Conservation (phyloP, 1,140 invertebrate genomes). For the Calliopsis andreniformis region DNA sequence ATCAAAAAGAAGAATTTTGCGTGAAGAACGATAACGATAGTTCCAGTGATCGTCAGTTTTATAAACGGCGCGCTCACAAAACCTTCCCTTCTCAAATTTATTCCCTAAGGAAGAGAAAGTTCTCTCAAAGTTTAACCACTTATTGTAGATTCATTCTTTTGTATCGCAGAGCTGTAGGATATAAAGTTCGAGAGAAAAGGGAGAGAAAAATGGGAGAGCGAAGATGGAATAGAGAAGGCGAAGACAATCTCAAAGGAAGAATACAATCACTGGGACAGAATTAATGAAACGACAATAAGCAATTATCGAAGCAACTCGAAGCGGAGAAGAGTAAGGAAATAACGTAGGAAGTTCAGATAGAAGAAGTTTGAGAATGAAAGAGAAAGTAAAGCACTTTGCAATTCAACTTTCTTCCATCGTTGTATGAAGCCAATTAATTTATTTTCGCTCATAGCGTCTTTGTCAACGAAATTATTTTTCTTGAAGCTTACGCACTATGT, state of each 20-base stretch:
- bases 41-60: no score
- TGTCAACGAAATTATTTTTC: constrained; percentile 31
- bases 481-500: no score
- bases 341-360: not conserved
- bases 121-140: not conserved
- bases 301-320: constrained; percentile 27
- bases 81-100: no score
- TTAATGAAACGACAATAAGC: constrained; percentile 39
- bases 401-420: constrained; percentile 13
- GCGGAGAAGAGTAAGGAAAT: not conserved
- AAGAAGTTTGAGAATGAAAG: no score
- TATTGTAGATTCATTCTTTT: not conserved
- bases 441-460: constrained; percentile 15
- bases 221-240: no score
- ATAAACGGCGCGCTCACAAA: no score
- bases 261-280: constrained; percentile 6
- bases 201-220: not conserved
- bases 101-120: no score
- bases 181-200: not conserved
- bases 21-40: no score
- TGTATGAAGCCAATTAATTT: constrained; percentile 14
- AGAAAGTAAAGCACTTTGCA: constrained; percentile 11
- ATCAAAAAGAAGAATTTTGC: no score
- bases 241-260: no score
- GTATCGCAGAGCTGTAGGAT: not conserved